Conservation (phyloP, 2,888 invertebrate species). For the Campoplex nolae region DNA sequence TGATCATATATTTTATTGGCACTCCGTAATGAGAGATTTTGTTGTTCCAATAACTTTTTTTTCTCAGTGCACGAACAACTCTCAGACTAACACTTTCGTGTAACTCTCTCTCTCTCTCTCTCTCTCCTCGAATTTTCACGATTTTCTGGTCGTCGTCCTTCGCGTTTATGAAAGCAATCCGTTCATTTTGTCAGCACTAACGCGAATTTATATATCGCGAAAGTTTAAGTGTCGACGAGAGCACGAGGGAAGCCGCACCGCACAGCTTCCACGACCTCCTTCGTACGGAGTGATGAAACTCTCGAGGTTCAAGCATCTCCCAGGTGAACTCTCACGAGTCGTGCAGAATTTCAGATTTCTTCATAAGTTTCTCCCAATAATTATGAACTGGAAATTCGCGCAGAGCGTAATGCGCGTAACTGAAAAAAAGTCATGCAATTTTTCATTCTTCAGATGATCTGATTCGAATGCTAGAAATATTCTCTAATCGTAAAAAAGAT, state of each 20-base stretch:
- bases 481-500: no score
- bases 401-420: background rate
- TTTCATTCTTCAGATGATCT: background rate
- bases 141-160: constrained; percentile 28
- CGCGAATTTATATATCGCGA: constrained; percentile 67
- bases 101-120: no score
- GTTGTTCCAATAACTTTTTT: no score
- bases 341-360: constrained; percentile 17
- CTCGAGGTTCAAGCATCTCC: constrained; percentile 16
- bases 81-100: background rate
- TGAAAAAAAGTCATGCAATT: no score
- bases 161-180: constrained; percentile 53
- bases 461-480: no score
- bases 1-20: no score
- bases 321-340: background rate
- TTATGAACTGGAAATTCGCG: background rate
- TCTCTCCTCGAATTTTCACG: background rate
- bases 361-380: constrained; percentile 35
- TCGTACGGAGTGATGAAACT: constrained; percentile 21
- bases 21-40: no score
- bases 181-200: constrained; percentile 68
- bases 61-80: no score
- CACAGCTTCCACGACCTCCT: constrained; percentile 15
- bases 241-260: constrained; percentile 4
- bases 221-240: constrained; percentile 69